Base-by-base conservation (phyloP, 2,113 vertebrate species). In the Tetrax tetrax region DNA sequence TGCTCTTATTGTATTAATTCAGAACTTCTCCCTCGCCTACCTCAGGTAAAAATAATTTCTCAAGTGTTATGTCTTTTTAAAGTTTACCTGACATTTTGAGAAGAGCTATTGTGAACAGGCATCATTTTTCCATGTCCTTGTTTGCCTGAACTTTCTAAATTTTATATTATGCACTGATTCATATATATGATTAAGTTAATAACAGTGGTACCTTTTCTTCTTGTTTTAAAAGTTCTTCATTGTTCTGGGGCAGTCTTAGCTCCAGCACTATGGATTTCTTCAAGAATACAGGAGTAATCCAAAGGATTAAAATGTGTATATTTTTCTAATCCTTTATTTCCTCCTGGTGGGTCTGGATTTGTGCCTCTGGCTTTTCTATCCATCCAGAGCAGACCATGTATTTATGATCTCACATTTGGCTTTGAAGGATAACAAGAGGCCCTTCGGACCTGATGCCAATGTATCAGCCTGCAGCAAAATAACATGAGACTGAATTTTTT, bases 341-440 rank as follows among this genome's bases (percentile, higher is more conserved):
- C 70, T 95, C 45, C 27, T 86, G 75, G 47, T 86, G 20, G 76
- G 80, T 72, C 82, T 95, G 66, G 35, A 72, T 83, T 70, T 90
- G 66, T 83, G 89, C 87, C 72, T 86, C 77, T 87, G 90, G 89
- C 31, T 93, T 92, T 95, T 93, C 75, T 78, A 54, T 83, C 53
- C 6, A 2, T 92, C 57, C 90, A 75, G 76, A 83, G 77, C 38
- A 87, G 35, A 75, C 45, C 41, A 38, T 59, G 75, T 89, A 90
- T 92, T 95, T 94, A 72, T 83, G 57, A 63, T 78, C 71, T 93
- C 79, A 65, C 60, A 51, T 89, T 90, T 90, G 75, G 71, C 84
- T 95, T 93, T 87, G 76, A 95, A 97, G 90, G 76, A 90, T 95
- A 85, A 81, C 45, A 91, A 94, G 82, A 65, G 20, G 37, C 57